Conservation (phyloP, 2,888 invertebrate genomes). For the Pammene fasciana region DNA sequence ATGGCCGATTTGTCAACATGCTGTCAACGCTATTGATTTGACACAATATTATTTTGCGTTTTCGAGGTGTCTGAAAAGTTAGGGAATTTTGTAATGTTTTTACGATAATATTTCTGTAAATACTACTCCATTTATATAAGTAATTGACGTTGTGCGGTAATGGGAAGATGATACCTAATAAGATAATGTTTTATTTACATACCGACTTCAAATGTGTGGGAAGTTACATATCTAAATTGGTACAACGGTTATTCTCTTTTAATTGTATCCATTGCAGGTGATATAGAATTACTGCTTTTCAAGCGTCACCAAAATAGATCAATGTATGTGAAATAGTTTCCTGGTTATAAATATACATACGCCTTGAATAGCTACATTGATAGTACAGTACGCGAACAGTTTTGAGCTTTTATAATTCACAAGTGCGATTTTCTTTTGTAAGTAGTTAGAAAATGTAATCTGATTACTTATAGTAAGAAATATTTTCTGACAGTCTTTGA, state of each 20-base stretch:
- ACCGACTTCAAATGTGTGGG: not conserved
- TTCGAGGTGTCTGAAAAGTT: no score
- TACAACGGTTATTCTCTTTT: conserved; percentile 4
- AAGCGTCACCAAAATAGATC: not conserved
- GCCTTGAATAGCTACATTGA: conserved; percentile 26
- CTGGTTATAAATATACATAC: conserved; percentile 25
- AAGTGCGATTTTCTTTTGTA: no score
- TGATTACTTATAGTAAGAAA: no score
- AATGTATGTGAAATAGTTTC: conserved; percentile 21
- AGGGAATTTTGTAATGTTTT: no score
- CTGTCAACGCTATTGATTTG: no score
- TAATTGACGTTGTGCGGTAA: not conserved
- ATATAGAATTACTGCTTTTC: not conserved
- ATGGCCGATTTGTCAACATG: no score
- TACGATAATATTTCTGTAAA: not conserved
- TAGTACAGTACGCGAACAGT: no score
- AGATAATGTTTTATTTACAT: not conserved
- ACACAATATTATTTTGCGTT: no score
- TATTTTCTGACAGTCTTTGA: no score
- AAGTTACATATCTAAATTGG: not conserved
- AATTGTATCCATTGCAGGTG: conserved; percentile 13
- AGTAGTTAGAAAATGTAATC: no score
- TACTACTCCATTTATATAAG: not conserved
- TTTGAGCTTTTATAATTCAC: no score
- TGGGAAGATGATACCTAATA: not conserved